A percentile compares a stretch with the other conserved stretches of the same genome.
Conservation (phyloP, 2,113 vertebrate species). For the Picathartes gymnocephalus region DNA sequence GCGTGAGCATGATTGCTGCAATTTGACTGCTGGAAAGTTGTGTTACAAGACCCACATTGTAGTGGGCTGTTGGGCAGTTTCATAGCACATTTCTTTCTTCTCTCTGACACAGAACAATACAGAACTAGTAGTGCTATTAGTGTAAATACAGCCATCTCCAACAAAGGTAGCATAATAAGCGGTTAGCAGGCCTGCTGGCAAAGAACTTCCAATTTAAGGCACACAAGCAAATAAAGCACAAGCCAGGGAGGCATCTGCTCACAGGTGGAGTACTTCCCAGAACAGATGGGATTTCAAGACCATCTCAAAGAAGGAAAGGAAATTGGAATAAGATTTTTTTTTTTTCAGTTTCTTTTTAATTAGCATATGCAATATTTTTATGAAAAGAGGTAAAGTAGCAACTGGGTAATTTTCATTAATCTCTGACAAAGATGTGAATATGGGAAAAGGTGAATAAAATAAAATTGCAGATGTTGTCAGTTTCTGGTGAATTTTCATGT, state of each 20-base stretch:
- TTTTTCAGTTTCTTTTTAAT: not conserved
- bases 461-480: not conserved
- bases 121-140: not conserved
- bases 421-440: not conserved
- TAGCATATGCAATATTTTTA: not conserved
- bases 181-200: not conserved
- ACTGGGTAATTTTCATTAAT: not conserved
- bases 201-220: not conserved
- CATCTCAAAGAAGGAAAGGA: not conserved
- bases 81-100: not conserved
- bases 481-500: not conserved
- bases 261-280: not conserved
- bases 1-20: not conserved
- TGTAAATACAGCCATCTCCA: not conserved
- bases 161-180: not conserved
- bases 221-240: not conserved
- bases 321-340: not conserved
- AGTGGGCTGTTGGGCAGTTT: not conserved
- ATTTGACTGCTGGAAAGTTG: not conserved
- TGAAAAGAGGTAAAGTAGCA: not conserved
- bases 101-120: not conserved
- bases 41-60: not conserved
- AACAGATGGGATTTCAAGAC: not conserved
- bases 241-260: not conserved
- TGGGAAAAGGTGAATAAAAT: not conserved